Conservation (phyloP, 2,797 vertebrate species). For the Bradypodion ventrale region DNA sequence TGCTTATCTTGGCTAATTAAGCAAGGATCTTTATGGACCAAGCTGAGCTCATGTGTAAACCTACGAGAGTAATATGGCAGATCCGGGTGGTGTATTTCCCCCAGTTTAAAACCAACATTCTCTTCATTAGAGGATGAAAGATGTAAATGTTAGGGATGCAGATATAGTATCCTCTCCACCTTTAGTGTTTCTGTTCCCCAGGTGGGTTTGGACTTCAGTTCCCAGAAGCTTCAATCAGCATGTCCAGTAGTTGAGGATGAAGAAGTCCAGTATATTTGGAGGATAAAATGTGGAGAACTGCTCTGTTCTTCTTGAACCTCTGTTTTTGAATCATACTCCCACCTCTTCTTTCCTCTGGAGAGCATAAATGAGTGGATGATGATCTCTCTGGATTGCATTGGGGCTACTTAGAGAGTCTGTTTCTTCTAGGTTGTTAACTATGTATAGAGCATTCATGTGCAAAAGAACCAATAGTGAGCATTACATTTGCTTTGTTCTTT, state of each 20-base stretch:
- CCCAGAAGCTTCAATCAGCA: no score
- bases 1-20: not conserved
- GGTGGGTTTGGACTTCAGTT: no score
- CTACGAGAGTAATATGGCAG: not conserved
- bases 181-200: no score
- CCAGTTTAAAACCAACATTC: not conserved
- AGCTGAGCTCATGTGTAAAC: not conserved
- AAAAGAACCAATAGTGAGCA: not conserved
- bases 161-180: no score
- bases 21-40: not conserved
- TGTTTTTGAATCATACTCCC: not conserved
- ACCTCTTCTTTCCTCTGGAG: not conserved
- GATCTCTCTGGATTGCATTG: not conserved
- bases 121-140: not conserved
- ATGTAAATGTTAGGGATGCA: not conserved
- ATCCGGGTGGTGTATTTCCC: not conserved
- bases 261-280: no score
- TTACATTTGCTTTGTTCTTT: not conserved
- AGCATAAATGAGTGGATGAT: not conserved
- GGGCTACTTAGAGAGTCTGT: not conserved
- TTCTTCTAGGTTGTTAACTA: not conserved
- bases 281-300: no score
- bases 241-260: no score
- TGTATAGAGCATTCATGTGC: not conserved
- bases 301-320: not conserved